Base-by-base conservation (phyloP, 2,888 invertebrate genomes). In the Drosophila nigricruria region DNA sequence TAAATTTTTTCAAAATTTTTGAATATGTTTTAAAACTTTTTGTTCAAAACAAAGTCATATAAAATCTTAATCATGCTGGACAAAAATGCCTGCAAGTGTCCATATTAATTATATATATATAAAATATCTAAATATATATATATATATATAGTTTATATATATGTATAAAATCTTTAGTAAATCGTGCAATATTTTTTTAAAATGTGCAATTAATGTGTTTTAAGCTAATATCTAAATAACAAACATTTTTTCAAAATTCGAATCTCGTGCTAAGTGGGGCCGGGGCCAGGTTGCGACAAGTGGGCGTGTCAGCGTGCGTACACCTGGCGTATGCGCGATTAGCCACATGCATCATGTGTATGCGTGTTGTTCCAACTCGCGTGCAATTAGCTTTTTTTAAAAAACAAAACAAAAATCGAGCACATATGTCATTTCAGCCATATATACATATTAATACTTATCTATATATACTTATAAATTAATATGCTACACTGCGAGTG, bases 141-240 rank as follows among this genome's bases (percentile, higher is more conserved):
- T 36, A 27, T n/a, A n/a, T 27, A 47, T 16, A 1, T 27, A 9
- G 9, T 1, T 5, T 9, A 32, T 14, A 23, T 49, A 63, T 25
- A 61, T 34, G 42, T 53, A 68, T 20, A 57, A 16, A 57, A 16
- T 49, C 69, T 75, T 60, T 75, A 76, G 43, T 70, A 70, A 77
- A 70, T 43, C 62, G 83, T 83, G 83, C 82, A 88, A 88, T 79
- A 88, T 83, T 88, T 83, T 83, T 73, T 30, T 30, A 18, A 18
- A 30, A 80, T 75, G 79, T 81, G 71, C 30, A 68, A 79, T 61
- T 72, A 68, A 69, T 75, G 69, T 83, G 83, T 65, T 72, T 77
- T 45, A 56, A 65, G 25, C 50, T 64, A 63, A 52, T 66, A 76
- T 67, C 54, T n/a, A 47, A 67, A 47, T 32, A 45, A 56, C 56